Evolutionary conservation across 2,888 invertebrate genomes (phyloP).

Genomic region (Laspeyria flexula): DNA sequence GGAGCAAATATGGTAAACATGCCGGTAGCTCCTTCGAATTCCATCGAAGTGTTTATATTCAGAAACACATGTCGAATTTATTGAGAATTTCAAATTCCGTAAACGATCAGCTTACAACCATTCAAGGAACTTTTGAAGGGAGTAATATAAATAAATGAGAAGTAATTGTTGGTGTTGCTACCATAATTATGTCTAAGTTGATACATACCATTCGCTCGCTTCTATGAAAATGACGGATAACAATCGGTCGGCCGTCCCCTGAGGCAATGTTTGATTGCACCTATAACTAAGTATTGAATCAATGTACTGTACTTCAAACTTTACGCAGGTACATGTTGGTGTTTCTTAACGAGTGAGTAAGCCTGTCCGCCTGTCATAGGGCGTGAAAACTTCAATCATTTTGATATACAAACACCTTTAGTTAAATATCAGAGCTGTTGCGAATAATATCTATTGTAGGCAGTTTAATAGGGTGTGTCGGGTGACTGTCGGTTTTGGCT

Average conservation of each 20-base stretch:
- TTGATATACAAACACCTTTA: slow-evolving; percentile 55
- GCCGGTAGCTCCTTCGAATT: not conserved
- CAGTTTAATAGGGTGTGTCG: slow-evolving; percentile 22
- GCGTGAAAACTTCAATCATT: slow-evolving; percentile 58
- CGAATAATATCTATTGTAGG: slow-evolving; percentile 43
- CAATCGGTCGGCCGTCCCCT: slow-evolving; percentile 33
- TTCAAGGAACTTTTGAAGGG: slow-evolving; percentile 9
- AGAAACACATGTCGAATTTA: slow-evolving; percentile 28
- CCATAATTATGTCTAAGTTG: slow-evolving; percentile 39
- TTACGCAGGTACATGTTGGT: slow-evolving; percentile 21
- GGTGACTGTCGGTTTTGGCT: not conserved
- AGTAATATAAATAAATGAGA: slow-evolving; percentile 29
- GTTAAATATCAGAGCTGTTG: slow-evolving; percentile 49
- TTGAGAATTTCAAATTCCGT: slow-evolving; percentile 15
- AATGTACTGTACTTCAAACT: slow-evolving; percentile 35
- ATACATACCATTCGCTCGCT: slow-evolving; percentile 36
- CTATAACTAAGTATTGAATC: slow-evolving; percentile 34
- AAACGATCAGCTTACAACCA: slow-evolving; percentile 9
- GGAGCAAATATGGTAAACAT: too few relatives aligned
- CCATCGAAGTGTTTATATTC: slow-evolving; percentile 6
- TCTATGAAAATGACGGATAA: slow-evolving; percentile 49
- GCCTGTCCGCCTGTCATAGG: slow-evolving; percentile 45
- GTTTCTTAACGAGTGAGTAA: slow-evolving; percentile 49
- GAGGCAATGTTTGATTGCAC: slow-evolving; percentile 38
- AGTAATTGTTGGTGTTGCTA: slow-evolving; percentile 28